phyloP scores from a whole-genome alignment of 2,797 vertebrate species.

The Streptopelia turtur region DNA sequence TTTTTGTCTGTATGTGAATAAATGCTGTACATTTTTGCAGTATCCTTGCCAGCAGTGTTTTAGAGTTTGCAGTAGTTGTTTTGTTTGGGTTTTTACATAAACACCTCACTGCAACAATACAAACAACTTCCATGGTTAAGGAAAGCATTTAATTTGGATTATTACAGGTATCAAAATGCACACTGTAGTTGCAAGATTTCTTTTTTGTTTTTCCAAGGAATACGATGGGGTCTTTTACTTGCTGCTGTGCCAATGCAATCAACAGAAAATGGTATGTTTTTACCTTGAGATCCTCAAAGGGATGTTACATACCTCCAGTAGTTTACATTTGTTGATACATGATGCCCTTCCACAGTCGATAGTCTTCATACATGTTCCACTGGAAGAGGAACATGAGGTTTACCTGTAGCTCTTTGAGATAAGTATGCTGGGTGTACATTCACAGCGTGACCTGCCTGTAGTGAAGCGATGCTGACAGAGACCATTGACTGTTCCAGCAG shows the following conservation, averaged over 20 bases:
- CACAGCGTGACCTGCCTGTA: not conserved
- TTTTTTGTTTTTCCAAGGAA: not conserved
- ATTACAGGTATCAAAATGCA: not conserved
- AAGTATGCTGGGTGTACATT: not conserved
- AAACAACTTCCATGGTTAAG: not conserved
- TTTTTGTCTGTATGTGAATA: slow-evolving; percentile 88
- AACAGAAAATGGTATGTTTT: not conserved
- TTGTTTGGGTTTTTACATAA: not conserved
- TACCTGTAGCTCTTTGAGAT: not conserved
- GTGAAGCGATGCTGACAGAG: not conserved
- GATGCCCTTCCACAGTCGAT: not conserved
- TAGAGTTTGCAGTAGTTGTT: not conserved
- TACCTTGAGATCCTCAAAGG: not conserved
- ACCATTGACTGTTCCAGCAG: fast-evolving
- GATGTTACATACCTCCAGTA: not conserved
- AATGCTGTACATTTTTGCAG: slow-evolving; percentile 88
- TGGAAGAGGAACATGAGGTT: not conserved
- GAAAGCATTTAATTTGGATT: not conserved
- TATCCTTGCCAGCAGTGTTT: slow-evolving; percentile 52
- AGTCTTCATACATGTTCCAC: fast-evolving
- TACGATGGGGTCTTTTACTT: not conserved
- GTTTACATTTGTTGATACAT: fast-evolving
- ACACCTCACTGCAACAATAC: not conserved
- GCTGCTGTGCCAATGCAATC: not conserved
- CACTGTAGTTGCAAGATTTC: not conserved